Percentiles rank a stretch among this genome's conserved stretches.
phyloP scores from a whole-genome alignment of 2,797 vertebrate genomes.

The Mallotus villosus region DNA sequence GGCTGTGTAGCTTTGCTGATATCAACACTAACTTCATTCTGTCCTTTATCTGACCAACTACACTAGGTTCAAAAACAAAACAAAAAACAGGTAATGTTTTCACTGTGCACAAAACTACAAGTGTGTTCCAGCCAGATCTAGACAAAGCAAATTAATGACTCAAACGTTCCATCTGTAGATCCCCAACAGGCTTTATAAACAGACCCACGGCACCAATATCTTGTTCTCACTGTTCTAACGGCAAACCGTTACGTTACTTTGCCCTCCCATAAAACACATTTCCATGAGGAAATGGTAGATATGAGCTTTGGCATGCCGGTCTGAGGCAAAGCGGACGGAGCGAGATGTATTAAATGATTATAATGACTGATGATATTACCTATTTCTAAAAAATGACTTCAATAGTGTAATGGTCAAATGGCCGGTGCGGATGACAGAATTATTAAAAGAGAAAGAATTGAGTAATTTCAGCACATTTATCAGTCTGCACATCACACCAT shows the following conservation, averaged over 20 bases:
- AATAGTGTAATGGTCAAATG: slow-evolving; percentile 73
- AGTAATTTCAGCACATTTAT: slow-evolving; percentile 76
- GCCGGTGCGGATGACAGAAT: slow-evolving; percentile 72
- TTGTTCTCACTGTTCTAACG: slow-evolving; percentile 53
- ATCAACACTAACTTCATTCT: too few relatives aligned
- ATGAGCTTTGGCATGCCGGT: slow-evolving; percentile 55
- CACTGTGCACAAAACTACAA: slow-evolving; percentile 49
- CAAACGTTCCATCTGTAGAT: slow-evolving; percentile 61
- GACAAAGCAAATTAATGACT: slow-evolving; percentile 67
- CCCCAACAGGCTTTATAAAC: slow-evolving; percentile 51
- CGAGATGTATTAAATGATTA: slow-evolving; percentile 82
- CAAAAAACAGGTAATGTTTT: slow-evolving; percentile 41
- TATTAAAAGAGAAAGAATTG: slow-evolving; percentile 77
- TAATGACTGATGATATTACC: slow-evolving; percentile 76
- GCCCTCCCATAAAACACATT: slow-evolving; percentile 54
- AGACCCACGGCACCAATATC: slow-evolving; percentile 51
- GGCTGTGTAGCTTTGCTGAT: not conserved
- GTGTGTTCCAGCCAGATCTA: slow-evolving; percentile 54
- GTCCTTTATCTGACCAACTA: too few relatives aligned
- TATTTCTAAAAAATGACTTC: slow-evolving; percentile 69
- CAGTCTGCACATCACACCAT: slow-evolving; percentile 70
- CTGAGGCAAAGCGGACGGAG: slow-evolving; percentile 46
- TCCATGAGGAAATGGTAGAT: slow-evolving; percentile 53
- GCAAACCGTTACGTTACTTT: slow-evolving; percentile 53
- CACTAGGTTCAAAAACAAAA: too few relatives aligned